A percentile compares a stretch with the other conserved stretches of the same genome.
These are phyloP conservation scores for Sphecodes monilicornis DNA, from an alignment of 2,888 invertebrate species.

Conservation along the genomic window DNA sequence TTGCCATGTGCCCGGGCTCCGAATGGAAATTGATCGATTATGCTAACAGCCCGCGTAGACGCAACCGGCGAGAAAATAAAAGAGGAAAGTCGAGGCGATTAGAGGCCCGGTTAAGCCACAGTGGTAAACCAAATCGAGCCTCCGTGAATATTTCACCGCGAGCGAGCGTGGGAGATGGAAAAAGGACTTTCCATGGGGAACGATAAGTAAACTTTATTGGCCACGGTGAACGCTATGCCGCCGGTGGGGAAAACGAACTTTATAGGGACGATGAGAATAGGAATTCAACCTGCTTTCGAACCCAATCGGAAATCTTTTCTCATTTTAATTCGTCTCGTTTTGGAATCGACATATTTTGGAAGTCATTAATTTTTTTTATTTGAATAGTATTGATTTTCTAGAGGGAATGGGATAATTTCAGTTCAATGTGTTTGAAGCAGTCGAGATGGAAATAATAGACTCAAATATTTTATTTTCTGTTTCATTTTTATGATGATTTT, in stretches of 20 bases:
- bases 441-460: not conserved
- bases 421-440: not conserved
- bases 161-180: constrained; percentile 20
- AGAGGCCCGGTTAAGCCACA: constrained; percentile 31
- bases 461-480: not conserved
- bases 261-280: not conserved
- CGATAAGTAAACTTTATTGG: not conserved
- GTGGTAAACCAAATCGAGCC: constrained; percentile 36
- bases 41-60: constrained; percentile 70
- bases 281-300: not conserved
- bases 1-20: constrained; percentile 52
- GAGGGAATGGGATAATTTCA: no score
- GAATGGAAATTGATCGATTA: constrained; percentile 80
- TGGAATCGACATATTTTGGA: not conserved
- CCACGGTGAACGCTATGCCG: not conserved
- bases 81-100: constrained; percentile 35
- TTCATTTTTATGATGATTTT: not conserved
- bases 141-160: constrained; percentile 21
- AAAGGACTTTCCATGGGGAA: constrained; percentile 19
- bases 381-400: not conserved
- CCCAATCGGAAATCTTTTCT: not conserved
- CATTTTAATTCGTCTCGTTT: not conserved
- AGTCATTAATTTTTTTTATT: not conserved
- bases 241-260: not conserved
- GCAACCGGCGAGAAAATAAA: constrained; percentile 50